phyloP scores from a whole-genome alignment of 1,140 invertebrate genomes.

The Drosophila lowei region DNA sequence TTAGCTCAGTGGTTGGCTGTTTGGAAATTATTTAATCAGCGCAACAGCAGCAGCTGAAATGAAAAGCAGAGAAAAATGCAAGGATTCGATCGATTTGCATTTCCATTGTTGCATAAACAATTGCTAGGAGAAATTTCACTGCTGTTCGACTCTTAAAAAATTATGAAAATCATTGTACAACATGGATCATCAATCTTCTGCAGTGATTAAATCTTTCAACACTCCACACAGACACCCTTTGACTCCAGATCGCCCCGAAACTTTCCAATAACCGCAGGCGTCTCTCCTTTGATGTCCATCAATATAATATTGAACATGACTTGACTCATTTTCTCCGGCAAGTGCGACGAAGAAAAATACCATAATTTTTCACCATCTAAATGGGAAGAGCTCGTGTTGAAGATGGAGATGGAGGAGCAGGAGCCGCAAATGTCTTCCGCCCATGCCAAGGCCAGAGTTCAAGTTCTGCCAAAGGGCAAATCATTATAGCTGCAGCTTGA shows the following conservation, averaged over 20 bases:
- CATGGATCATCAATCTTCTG: conserved; percentile 31
- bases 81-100: conserved; percentile 23
- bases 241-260: conserved; percentile 27
- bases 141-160: not conserved
- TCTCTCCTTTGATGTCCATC: conserved; percentile 38
- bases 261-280: conserved; percentile 50
- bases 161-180: not conserved
- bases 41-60: conserved; percentile 45
- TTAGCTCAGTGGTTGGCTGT: conserved; percentile 28
- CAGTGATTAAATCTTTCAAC: conserved; percentile 25
- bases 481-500: conserved; percentile 21
- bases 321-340: conserved; percentile 45
- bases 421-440: conserved; percentile 10
- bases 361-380: conserved; percentile 53
- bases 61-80: conserved; percentile 28
- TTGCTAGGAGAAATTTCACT: not conserved
- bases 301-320: conserved; percentile 62
- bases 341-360: conserved; percentile 34
- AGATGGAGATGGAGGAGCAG: too few species aligned
- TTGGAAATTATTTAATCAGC: conserved; percentile 54
- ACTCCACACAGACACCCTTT: conserved; percentile 38
- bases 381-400: not conserved
- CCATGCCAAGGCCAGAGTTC: conserved; percentile 54
- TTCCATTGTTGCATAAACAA: conserved; percentile 32
- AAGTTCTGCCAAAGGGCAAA: conserved; percentile 72